Conservation (phyloP, 1,140 invertebrate genomes). For the Agrilus planipennis region DNA sequence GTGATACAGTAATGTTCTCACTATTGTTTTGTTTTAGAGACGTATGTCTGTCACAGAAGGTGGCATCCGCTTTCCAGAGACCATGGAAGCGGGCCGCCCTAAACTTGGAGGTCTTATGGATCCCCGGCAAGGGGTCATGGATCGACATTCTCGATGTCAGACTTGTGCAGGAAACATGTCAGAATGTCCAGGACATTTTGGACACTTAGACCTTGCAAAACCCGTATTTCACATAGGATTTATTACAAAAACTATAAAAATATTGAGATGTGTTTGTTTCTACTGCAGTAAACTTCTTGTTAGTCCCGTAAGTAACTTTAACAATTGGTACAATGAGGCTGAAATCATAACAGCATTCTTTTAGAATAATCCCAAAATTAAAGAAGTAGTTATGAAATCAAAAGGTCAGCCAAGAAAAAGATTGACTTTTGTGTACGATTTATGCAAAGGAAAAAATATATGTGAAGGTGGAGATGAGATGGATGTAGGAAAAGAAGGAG, state of each 20-base stretch:
- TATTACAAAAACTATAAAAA: constrained; percentile 94
- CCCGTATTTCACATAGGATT: constrained; percentile 99
- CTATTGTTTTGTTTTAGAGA: constrained; percentile 68
- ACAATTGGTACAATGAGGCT: too few species aligned
- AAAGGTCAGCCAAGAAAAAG: constrained; percentile 94
- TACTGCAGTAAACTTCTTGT: constrained; percentile 94
- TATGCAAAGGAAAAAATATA: constrained; percentile 96
- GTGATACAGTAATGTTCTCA: too few species aligned
- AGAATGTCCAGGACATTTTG: constrained; percentile 98
- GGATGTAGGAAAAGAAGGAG: constrained; percentile 70
- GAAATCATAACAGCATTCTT: constrained; percentile 13
- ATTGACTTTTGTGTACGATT: constrained; percentile 90
- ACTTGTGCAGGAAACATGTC: constrained; percentile 97
- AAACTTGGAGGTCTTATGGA: constrained; percentile 98
- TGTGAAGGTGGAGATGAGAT: constrained; percentile 98
- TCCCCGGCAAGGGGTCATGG: constrained; percentile 95
- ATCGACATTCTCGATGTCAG: constrained; percentile 85
- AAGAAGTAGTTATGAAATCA: constrained; percentile 93
- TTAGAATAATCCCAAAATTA: constrained; percentile 88
- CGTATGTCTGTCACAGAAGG: constrained; percentile 97
- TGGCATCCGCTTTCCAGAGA: constrained; percentile 93
- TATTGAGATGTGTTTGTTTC: constrained; percentile 93
- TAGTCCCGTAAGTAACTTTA: constrained; percentile 62
- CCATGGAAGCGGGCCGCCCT: constrained; percentile 95
- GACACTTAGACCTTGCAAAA: constrained; percentile 97